Base-by-base conservation (phyloP, 2,888 invertebrate genomes). In the Erebia palarica region DNA sequence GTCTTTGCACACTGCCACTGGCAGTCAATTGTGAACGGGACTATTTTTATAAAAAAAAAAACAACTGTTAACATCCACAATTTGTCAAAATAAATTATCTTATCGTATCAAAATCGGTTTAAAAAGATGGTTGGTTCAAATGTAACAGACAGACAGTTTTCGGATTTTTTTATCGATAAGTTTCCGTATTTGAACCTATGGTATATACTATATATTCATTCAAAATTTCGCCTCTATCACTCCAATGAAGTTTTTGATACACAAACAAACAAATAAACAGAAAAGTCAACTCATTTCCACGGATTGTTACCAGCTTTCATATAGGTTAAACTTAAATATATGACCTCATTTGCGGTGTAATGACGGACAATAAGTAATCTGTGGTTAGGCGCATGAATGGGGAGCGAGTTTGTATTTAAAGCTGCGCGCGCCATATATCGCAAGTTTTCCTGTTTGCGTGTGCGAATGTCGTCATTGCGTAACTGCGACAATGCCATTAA, bases 381-480 rank as follows among this genome's bases (percentile, higher is more conserved):
- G 78, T 47, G 72, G 73, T 75, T 16, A 5, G 65, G 63, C 21
- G 61, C 21, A 76, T 78, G 76, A 77, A 76, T 76, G 77, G 73
- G 69, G 66, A 65, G 59, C 70, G 16, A 72, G 67, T 47, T 21
- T 16, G 49, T 70, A 67, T 70, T 67, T 69, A 58, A 44, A 67
- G 65, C 69, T 69, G 70, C 69, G 64, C 65, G 71, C 65, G 60
- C 64, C 68, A 64, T 59, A 65, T 58, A 51, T 58, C 57, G 57
- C 68, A 53, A 51, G 70, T 82, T 82, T 80, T 81, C 82, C 81
- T 81, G 82, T 80, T 81, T 75, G 73, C 74, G 73, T 65, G 71
- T 61, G 71, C 61, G 73, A 76, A 75, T 73, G 72, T 69, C 73
- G 75, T 77, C 75, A 75, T 75, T 77, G 75, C 74, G 75, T 75